phyloP scores from a whole-genome alignment of 2,888 invertebrate genomes.

The Gasteruption jaculator region DNA sequence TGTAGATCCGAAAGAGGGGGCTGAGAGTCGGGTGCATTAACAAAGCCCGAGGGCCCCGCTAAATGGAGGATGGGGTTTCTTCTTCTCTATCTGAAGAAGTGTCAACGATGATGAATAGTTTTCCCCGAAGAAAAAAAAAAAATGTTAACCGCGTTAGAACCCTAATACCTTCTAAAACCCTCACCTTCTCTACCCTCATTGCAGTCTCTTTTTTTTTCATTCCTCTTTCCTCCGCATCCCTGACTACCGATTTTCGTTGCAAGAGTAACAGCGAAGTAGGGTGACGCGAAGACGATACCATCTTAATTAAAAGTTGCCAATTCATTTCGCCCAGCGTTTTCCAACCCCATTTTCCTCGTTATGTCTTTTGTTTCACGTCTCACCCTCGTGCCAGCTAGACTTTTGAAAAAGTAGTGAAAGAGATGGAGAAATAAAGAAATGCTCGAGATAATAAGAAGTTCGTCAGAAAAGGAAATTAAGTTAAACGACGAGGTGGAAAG shows the following conservation, averaged over 20 bases:
- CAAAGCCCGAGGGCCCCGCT: conserved; percentile 42
- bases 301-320: conserved; percentile 53
- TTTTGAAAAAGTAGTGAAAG: no score
- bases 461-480: conserved; percentile 43
- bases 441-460: conserved; percentile 38
- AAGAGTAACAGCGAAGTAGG: conserved; percentile 7
- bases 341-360: conserved; percentile 33
- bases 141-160: conserved; percentile 46
- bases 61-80: conserved; percentile 19
- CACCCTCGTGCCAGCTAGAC: no score
- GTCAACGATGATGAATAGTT: conserved; percentile 53
- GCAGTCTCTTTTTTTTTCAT: conserved; percentile 18
- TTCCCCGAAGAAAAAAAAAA: conserved; percentile 52
- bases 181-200: conserved; percentile 16
- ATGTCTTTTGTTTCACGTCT: conserved; percentile 42
- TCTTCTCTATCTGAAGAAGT: conserved; percentile 48
- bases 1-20: conserved; percentile 1
- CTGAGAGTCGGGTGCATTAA: conserved; percentile 49
- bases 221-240: conserved; percentile 16
- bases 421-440: conserved; percentile 28
- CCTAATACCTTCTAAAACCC: conserved; percentile 27
- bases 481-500: conserved; percentile 26
- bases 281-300: conserved; percentile 40
- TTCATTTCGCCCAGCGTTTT: conserved; percentile 46
- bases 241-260: conserved; percentile 28